Evolutionary conservation across 2,888 invertebrate species (phyloP).

Genomic region (Athrips mouffetella): DNA sequence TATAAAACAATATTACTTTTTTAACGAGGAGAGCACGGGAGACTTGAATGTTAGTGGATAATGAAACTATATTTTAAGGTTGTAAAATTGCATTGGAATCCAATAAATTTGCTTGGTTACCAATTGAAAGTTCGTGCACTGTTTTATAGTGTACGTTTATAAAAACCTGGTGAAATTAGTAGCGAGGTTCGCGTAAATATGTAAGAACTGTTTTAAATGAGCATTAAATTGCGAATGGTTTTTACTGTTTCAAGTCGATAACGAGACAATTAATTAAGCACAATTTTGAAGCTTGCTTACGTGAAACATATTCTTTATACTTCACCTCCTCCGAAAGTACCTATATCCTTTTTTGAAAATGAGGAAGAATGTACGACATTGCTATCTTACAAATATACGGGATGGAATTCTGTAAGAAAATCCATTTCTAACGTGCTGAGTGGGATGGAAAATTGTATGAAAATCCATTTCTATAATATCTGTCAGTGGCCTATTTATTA

Average conservation of each 20-base stretch:
- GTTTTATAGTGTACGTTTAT: slow-evolving; percentile 1
- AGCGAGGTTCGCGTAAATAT: not conserved
- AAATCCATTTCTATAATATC: too few relatives aligned
- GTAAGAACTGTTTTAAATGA: slow-evolving; percentile 3
- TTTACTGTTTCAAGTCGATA: not conserved
- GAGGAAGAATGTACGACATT: too few relatives aligned
- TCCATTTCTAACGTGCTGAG: too few relatives aligned
- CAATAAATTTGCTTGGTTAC: slow-evolving; percentile 35
- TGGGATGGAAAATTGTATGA: too few relatives aligned
- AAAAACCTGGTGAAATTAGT: slow-evolving; percentile 9
- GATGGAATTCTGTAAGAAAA: too few relatives aligned
- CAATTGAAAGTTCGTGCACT: slow-evolving; percentile 5
- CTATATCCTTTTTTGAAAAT: too few relatives aligned
- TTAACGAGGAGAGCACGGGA: too few relatives aligned
- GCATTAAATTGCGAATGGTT: not conserved
- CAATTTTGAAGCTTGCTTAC: not conserved
- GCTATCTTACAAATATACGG: too few relatives aligned
- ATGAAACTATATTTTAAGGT: slow-evolving; percentile 37
- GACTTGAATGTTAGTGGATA: too few relatives aligned
- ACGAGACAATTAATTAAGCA: not conserved
- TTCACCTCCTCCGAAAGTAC: not conserved
- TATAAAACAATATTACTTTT: too few relatives aligned
- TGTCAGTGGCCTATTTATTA: too few relatives aligned
- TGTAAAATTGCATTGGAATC: slow-evolving; percentile 25
- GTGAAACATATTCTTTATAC: not conserved